Conservation (phyloP, 2,113 vertebrate genomes). For the Acinonyx jubatus region DNA sequence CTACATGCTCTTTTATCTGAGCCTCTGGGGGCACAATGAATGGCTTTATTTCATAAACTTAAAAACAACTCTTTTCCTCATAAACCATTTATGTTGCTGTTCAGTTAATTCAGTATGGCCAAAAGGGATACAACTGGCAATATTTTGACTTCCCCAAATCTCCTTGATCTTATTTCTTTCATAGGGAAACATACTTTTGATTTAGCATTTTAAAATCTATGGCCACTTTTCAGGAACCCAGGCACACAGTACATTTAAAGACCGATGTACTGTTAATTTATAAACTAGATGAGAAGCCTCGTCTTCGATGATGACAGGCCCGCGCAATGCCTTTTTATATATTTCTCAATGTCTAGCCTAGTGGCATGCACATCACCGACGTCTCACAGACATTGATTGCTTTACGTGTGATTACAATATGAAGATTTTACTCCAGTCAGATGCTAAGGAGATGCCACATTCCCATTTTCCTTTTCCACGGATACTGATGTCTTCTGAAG, state of each 20-base stretch:
- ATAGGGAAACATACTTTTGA: background rate
- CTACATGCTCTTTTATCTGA: background rate
- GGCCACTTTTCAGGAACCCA: background rate
- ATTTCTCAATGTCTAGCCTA: background rate
- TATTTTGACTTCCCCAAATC: background rate
- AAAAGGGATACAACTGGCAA: background rate
- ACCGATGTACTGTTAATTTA: background rate
- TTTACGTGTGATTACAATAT: conserved; percentile 6
- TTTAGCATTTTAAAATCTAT: conserved; percentile 11
- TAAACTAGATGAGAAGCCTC: background rate
- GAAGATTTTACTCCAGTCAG: conserved; percentile 18
- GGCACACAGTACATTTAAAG: background rate
- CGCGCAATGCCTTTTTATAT: background rate
- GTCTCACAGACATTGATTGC: background rate
- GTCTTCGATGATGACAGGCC: background rate
- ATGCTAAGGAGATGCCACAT: background rate
- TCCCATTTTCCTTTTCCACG: background rate
- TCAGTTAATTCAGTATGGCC: background rate
- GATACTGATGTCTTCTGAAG: conserved; percentile 34
- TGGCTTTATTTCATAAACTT: background rate
- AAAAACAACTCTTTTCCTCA: background rate
- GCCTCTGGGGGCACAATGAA: background rate
- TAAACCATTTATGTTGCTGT: background rate
- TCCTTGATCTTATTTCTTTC: conserved; percentile 36
- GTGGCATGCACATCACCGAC: background rate